Evolutionary conservation across 1,140 invertebrate genomes (phyloP).

Genomic region (Diorhabda elongata): DNA sequence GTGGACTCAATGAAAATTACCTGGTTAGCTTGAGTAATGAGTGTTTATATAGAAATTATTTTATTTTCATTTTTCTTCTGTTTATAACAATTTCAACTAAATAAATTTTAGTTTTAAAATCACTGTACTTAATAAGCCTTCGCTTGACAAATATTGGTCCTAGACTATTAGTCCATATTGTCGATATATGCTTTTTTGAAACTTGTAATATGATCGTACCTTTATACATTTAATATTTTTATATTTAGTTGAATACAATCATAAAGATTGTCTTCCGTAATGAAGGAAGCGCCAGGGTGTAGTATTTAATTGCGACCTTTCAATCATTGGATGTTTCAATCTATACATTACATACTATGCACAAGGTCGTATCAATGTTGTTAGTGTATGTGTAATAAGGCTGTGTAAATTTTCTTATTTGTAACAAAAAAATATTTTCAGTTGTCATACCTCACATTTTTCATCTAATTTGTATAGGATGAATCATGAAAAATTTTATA

Average conservation of each 20-base stretch:
- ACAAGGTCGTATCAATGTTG: slow-evolving; percentile 43
- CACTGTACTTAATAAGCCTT: background rate
- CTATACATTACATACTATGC: slow-evolving; percentile 39
- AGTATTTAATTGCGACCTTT: slow-evolving; percentile 47
- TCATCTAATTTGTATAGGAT: background rate
- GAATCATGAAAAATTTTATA: too few species aligned
- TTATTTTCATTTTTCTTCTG: too few species aligned
- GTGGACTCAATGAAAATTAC: too few species aligned
- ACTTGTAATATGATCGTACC: slow-evolving; percentile 46
- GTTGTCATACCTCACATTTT: slow-evolving; percentile 13
- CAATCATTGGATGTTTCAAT: slow-evolving; percentile 43
- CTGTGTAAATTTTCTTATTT: slow-evolving; percentile 45
- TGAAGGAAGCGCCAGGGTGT: slow-evolving; percentile 46
- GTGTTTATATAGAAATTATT: too few species aligned
- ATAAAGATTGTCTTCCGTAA: slow-evolving; percentile 47
- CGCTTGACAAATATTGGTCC: slow-evolving; percentile 1
- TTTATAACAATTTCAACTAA: too few species aligned
- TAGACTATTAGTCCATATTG: slow-evolving; percentile 37
- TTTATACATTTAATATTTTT: slow-evolving; percentile 49
- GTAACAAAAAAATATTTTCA: slow-evolving; percentile 33
- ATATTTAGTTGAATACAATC: slow-evolving; percentile 48
- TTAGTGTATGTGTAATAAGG: slow-evolving; percentile 48
- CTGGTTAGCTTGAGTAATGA: too few species aligned
- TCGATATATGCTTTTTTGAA: slow-evolving; percentile 47
- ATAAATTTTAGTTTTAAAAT: background rate